phyloP scores from a whole-genome alignment of 2,888 invertebrate genomes.

The Troides oblongomaculatus region DNA sequence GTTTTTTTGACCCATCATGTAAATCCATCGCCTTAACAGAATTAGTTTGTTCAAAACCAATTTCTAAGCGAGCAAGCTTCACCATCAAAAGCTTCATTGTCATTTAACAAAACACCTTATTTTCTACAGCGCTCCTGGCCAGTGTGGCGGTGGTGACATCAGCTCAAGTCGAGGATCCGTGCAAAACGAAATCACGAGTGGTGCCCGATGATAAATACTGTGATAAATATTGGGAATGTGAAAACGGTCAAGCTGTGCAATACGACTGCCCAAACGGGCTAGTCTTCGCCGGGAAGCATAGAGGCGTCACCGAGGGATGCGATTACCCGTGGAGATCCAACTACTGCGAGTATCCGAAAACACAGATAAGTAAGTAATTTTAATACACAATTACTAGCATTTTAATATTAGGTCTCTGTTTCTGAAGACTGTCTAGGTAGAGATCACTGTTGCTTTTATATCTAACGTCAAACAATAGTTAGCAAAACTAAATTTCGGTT shows the following conservation, averaged over 20 bases:
- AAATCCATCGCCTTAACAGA: no score
- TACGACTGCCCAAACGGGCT: constrained; percentile 95
- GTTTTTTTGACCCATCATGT: no score
- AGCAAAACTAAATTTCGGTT: no score
- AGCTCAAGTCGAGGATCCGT: constrained; percentile 85
- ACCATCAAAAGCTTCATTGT: no score
- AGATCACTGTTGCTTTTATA: no score
- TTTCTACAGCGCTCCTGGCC: constrained; percentile 55
- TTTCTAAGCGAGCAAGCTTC: no score
- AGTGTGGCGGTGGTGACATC: constrained; percentile 50
- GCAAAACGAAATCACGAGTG: constrained; percentile 88
- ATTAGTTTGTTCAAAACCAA: no score
- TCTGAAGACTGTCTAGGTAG: no score
- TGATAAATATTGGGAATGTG: constrained; percentile 91
- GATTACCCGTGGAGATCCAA: constrained; percentile 94
- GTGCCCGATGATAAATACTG: constrained; percentile 90
- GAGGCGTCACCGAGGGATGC: constrained; percentile 93
- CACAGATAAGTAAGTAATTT: constrained; percentile 83
- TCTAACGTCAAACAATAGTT: no score
- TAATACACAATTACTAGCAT: no score
- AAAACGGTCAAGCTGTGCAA: constrained; percentile 88
- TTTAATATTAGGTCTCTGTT: no score
- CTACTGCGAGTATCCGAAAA: constrained; percentile 86
- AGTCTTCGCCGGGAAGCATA: constrained; percentile 92
- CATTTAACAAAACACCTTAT: constrained; percentile 2